Evolutionary conservation across 2,113 vertebrate species (phyloP), one percentile per base, ranked within the genome.

Genomic region (Myiozetetes cayanensis): DNA sequence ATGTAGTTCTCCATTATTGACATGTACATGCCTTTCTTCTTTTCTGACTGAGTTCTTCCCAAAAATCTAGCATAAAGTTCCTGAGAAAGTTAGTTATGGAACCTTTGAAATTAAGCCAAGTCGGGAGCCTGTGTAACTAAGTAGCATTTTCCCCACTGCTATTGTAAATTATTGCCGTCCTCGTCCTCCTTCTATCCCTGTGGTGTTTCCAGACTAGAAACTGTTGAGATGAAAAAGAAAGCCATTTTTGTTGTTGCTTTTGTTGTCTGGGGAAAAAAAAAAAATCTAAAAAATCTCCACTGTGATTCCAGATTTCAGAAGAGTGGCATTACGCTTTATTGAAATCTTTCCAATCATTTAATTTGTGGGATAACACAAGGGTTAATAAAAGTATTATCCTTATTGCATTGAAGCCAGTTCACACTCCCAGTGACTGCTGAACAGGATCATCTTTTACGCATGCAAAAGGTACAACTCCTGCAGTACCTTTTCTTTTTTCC

Each of bases 221-320:
- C 18, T 79, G 20, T 31, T 50, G 30, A 21, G 27, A 2, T 85
- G 47, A 59, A 74, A 79, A 89, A 63, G 8, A 83, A 71, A 72
- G 4, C 8, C 19, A 10, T 1, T 77, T 83, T 63, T 90, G 33
- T 71, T 76, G 23, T 56, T 59, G 9, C 8, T 19, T 6, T 25
- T 65, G 14, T 27, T 59, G 21, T 52, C 14, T 66, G 24, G 24
- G 3, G 17, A 74, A 61, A 52, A 59, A 78, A 65, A 58, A 53
- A 33, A 12, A n/a, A n/a, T 44, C 44, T 19, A 67, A 55, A 19
- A 1, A 30, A 55, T 23, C 0, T 0, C 10, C 1, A 1, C 43
- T 67, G 4, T 68, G 19, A 77, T 78, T 81, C 41, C 37, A 89
- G 37, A 49, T 73, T 85, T 94, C 28, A 58, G 14, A 37, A 94